Base-by-base conservation (phyloP, 2,888 invertebrate species). In the Zhengitettix transpicula region DNA sequence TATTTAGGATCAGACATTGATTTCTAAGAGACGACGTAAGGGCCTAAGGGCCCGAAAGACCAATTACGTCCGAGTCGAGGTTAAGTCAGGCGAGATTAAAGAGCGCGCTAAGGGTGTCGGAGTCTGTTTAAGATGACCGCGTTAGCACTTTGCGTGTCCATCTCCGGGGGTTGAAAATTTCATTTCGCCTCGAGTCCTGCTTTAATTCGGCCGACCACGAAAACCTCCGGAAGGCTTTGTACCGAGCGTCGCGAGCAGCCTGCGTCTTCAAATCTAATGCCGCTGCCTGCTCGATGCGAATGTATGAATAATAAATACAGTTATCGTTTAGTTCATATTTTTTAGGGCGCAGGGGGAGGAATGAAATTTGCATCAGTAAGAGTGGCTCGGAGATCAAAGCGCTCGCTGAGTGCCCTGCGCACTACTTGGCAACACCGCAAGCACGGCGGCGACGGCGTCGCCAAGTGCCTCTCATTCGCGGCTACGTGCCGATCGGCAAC, bases 251-350 rank as follows among this genome's bases (percentile, higher is more conserved):
- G 51, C 44, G 41, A 41, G 52, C 54, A 56, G 52, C 55, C 41
- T 52, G 53, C 61, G 58, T 63, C 62, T 63, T 63, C 44, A 61
- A 63, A 63, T 63, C 63, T 63, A 61, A 61, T 63, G 61, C 60
- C 44, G 52, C 28, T 28, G 28, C 28, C 28, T 28, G 28, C 61
- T 56, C 58, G 56, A 60, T 62, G 61, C 56, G 57, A 55, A 59
- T 62, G 76, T 75, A 78, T 78, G 77, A 78, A 78, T 78, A 78
- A 78, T 78, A 78, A 78, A 78, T 77, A 75, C 70, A 75, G 77
- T 78, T 78, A 78, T 78, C 78, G 78, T 78, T 78, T 78, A 78
- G 78, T 77, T 78, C 77, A 78, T 78, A 78, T 78, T 78, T 78
- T 75, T 75, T 55, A 55, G 51, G 47, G 58, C 51, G 41, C 28